These are phyloP conservation scores for Odontothrips loti DNA, from an alignment of 2,888 invertebrate genomes.

Conservation along the genomic window DNA sequence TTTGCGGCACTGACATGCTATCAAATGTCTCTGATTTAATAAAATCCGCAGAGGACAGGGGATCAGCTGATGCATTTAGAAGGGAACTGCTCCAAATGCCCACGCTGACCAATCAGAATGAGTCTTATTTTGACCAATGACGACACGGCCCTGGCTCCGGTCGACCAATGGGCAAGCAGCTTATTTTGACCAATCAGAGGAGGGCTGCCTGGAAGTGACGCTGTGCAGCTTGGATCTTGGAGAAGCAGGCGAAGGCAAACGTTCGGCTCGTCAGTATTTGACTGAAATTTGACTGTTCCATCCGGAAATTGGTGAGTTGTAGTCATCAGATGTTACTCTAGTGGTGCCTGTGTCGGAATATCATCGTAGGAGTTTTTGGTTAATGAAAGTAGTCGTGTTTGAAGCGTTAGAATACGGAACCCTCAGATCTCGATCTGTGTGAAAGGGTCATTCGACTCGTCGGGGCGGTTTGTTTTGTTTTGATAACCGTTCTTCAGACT, in stretches of 20 bases:
- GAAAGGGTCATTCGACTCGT: neutral
- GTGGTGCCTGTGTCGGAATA: neutral
- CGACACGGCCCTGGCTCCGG: slow-evolving; percentile 14
- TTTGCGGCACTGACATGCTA: too few relatives aligned
- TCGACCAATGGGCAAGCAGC: slow-evolving; percentile 35
- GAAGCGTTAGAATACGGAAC: neutral
- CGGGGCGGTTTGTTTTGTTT: neutral
- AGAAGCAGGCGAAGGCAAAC: neutral
- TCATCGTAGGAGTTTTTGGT: neutral
- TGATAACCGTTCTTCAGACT: neutral
- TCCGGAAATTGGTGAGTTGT: neutral
- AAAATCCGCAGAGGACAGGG: neutral
- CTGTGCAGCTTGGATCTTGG: slow-evolving; percentile 16
- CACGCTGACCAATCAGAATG: slow-evolving; percentile 36
- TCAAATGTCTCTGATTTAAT: neutral
- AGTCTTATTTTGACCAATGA: slow-evolving; percentile 38
- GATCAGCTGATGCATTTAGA: slow-evolving; percentile 20
- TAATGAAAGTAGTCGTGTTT: neutral
- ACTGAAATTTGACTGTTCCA: neutral
- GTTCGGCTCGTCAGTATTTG: neutral
- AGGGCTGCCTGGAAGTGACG: slow-evolving; percentile 28
- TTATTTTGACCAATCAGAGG: slow-evolving; percentile 38
- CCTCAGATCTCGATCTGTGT: neutral
- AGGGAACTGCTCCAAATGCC: slow-evolving; percentile 12
- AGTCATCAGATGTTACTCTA: neutral